A percentile compares a stretch with the other conserved stretches of the same genome.
Conservation (phyloP, 2,113 vertebrate genomes). For the Leptocoma aspasia region DNA sequence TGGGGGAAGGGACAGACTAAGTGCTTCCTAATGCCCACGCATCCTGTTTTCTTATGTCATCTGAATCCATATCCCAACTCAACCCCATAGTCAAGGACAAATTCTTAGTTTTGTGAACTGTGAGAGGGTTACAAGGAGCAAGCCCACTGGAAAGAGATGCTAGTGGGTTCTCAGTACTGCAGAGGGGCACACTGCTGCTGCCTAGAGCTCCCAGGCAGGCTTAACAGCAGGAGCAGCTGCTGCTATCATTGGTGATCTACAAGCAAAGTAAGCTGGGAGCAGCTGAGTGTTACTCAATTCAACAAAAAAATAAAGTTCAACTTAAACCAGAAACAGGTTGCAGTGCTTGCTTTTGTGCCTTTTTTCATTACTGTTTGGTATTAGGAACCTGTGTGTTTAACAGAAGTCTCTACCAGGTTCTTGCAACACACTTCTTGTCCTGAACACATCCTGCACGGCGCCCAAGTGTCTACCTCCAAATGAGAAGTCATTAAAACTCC, state of each 20-base stretch:
- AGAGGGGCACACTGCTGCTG: neutral
- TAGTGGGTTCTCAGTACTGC: neutral
- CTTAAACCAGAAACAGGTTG: neutral
- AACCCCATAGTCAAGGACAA: neutral
- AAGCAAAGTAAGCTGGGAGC: neutral
- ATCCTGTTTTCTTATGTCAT: neutral
- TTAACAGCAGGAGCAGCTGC: neutral
- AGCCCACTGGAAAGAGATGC: neutral
- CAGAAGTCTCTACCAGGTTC: neutral
- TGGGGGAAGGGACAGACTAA: neutral
- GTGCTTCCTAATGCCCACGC: neutral
- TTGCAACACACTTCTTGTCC: constrained; percentile 6
- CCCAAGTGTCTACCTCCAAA: neutral
- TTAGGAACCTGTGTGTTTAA: neutral
- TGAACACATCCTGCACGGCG: neutral
- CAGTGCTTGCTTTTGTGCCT: neutral
- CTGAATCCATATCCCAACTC: neutral
- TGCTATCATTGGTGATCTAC: neutral
- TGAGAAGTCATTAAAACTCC: constrained; percentile 1
- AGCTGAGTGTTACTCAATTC: neutral
- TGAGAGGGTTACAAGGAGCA: neutral
- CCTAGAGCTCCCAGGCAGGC: neutral
- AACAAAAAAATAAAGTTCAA: neutral
- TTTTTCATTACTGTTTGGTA: neutral
- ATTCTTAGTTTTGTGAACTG: neutral